These are phyloP conservation scores for Cochlearius cochlearius DNA, from an alignment of 2,113 vertebrate species.

Conservation along the genomic window DNA sequence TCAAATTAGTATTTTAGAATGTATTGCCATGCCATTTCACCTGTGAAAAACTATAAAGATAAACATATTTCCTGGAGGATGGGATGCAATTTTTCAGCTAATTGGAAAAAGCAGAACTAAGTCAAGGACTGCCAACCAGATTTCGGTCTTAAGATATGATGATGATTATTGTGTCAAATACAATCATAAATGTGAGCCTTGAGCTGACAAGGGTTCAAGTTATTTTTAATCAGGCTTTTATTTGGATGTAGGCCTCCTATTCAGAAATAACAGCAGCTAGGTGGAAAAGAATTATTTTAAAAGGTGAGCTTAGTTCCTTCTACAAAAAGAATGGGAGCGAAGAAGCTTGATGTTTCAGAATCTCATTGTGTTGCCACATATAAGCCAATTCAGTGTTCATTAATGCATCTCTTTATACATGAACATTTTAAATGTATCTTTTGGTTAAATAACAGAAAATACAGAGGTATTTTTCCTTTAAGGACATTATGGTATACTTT, in stretches of 20 bases:
- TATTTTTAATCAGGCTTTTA: constrained; percentile 62
- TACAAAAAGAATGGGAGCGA: background rate
- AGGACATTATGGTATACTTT: background rate
- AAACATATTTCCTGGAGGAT: constrained; percentile 52
- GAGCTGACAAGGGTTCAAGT: constrained; percentile 57
- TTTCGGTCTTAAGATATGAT: constrained; percentile 70
- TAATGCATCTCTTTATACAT: background rate
- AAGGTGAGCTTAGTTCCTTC: constrained; percentile 2
- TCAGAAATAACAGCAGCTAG: constrained; percentile 54
- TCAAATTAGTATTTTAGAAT: constrained; percentile 33
- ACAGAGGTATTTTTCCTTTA: background rate
- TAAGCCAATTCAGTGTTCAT: background rate
- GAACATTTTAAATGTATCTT: background rate
- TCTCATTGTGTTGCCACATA: background rate
- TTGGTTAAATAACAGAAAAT: background rate
- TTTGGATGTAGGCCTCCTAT: constrained; percentile 40
- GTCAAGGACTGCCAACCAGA: constrained; percentile 67
- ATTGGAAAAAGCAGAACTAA: constrained; percentile 70
- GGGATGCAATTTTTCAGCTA: constrained; percentile 69
- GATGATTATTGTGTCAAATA: constrained; percentile 76
- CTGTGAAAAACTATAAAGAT: constrained; percentile 55
- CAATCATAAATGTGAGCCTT: constrained; percentile 65
- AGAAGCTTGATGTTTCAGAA: background rate
- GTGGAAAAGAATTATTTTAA: constrained; percentile 30
- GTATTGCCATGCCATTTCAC: constrained; percentile 1